Base-by-base conservation (phyloP, 2,888 invertebrate genomes). In the Drosophila nigricruria region DNA sequence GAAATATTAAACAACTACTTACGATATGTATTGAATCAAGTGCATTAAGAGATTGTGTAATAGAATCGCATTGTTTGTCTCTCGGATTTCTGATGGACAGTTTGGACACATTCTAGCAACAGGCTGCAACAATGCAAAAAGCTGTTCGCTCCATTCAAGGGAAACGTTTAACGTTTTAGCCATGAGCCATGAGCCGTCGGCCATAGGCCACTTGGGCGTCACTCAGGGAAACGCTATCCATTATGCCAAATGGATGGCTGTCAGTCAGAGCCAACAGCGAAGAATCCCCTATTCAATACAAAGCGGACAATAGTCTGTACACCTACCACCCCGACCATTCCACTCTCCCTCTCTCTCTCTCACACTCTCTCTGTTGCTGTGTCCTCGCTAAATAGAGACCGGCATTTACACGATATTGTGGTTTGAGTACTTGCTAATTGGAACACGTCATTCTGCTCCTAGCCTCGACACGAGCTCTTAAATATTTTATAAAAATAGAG, bases 201-300 rank as follows among this genome's bases (percentile, higher is more conserved):
- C 27, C 75, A 58, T 32, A 53, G 57, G 70, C 42, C 79, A 67
- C 74, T 56, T 69, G 30, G 65, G 45, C 65, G 74, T 73, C 79
- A 81, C 82, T 82, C 74, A 64, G 49, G 49, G 45, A 59, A 59
- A 59, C 52, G 34, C 65, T 62, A 47, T 38, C 82, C 70, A 82
- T 79, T 79, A 78, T 79, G 49, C 40, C 52, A 56, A 79, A 57
- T 61, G 73, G 73, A 73, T 53, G 66, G 66, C 61, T 79, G 78
- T 78, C 78, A 77, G n/a, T 68, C 58, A 59, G 38, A 59, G 58
- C 20, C 42, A 30, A n/a, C 20, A 63, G 32, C 12, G 25, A 25
- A 10, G 30, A 65, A 20, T 32, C 40, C 40, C 38, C 38, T 36
- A 54, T 56, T 32, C 40, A 36, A 32, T 32, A 30, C 16, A 43